Percentiles rank a stretch among this genome's conserved stretches.
These are phyloP conservation scores for Erythrocercus mccallii DNA, from an alignment of 2,113 vertebrate species.

Conservation along the genomic window DNA sequence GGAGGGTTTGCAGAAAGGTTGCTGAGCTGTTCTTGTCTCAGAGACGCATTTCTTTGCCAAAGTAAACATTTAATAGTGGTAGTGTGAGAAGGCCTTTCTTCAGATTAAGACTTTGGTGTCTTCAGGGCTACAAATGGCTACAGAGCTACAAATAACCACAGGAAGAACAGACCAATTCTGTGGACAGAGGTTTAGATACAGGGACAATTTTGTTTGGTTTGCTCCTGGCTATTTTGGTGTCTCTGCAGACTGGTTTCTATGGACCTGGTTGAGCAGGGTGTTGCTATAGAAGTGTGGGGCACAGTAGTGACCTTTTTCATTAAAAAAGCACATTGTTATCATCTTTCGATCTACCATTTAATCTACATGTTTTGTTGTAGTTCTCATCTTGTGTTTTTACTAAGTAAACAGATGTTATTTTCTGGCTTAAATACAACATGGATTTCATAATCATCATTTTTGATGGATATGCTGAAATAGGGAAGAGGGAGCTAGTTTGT, in stretches of 20 bases:
- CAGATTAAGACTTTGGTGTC: neutral
- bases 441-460: neutral
- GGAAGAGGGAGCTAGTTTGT: neutral
- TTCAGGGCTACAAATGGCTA: neutral
- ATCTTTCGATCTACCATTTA: neutral
- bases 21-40: neutral
- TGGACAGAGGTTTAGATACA: neutral
- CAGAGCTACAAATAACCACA: neutral
- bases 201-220: neutral
- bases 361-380: neutral
- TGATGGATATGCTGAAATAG: neutral
- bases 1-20: neutral
- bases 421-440: neutral
- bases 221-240: neutral
- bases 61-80: neutral
- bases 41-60: neutral
- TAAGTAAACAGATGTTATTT: slow-evolving; percentile 36
- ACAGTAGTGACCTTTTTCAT: neutral
- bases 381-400: neutral
- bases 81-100: neutral
- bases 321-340: accelerated
- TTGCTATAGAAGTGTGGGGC: neutral
- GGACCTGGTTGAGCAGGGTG: neutral
- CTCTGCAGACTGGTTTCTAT: neutral
- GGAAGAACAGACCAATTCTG: neutral